These are phyloP conservation scores for Aurelia sp. DNA, from an alignment of 30 jellyfish, hydroid and myxozoan species.

Conservation along the genomic window DNA sequence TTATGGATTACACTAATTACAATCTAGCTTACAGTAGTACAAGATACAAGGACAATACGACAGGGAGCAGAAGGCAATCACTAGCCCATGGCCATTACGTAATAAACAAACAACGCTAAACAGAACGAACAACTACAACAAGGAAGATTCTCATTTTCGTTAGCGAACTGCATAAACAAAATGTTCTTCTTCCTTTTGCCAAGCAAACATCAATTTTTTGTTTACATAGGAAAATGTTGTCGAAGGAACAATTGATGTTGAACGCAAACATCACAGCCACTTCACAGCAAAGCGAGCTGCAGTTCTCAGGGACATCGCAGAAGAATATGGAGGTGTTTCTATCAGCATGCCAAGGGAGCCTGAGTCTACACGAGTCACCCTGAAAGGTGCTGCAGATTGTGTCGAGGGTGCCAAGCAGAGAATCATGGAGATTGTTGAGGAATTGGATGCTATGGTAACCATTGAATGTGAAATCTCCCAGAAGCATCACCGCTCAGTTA, in stretches of 20 bases:
- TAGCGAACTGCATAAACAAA: too few species aligned
- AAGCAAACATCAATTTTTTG: background rate
- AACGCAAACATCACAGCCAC: constrained; percentile 88
- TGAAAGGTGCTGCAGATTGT: constrained; percentile 98
- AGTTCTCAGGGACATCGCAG: constrained; percentile 83
- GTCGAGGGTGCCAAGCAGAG: constrained; percentile 96
- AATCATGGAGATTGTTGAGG: constrained; percentile 71
- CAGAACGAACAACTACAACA: too few species aligned
- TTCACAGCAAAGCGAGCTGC: constrained; percentile 90
- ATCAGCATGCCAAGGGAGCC: constrained; percentile 91
- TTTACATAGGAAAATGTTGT: constrained; percentile 75
- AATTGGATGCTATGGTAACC: constrained; percentile 80
- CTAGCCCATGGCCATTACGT: too few species aligned
- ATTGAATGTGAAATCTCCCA: constrained; percentile 87
- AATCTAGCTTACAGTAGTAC: too few species aligned
- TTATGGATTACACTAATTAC: too few species aligned
- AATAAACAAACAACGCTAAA: too few species aligned
- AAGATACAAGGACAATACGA: too few species aligned
- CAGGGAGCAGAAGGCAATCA: too few species aligned
- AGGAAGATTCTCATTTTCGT: too few species aligned
- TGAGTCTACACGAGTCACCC: constrained; percentile 67
- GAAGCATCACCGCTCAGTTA: constrained; percentile 86
- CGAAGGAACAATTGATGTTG: constrained; percentile 84
- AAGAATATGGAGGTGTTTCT: constrained; percentile 93
- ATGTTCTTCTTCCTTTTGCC: too few species aligned